These are phyloP conservation scores for Dendroctonus valens DNA, from an alignment of 1,140 invertebrate species.

Conservation along the genomic window DNA sequence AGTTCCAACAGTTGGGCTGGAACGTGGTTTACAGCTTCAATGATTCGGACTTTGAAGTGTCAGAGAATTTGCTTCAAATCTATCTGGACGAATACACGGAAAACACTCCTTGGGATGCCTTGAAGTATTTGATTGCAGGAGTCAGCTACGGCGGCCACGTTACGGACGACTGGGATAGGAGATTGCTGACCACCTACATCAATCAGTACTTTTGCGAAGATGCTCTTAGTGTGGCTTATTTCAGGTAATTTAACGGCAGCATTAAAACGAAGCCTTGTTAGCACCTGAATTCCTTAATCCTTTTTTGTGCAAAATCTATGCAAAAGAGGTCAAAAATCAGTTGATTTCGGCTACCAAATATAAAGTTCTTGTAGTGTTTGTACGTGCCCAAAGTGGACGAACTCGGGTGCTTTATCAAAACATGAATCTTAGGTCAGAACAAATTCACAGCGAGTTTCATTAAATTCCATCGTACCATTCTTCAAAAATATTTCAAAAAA, in stretches of 20 bases:
- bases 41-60: constrained; percentile 87
- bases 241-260: constrained; percentile 55
- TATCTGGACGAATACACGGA: constrained; percentile 82
- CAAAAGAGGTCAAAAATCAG: too few relatives aligned
- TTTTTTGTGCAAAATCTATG: neutral
- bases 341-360: too few relatives aligned
- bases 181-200: constrained; percentile 77
- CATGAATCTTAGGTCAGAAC: too few relatives aligned
- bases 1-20: constrained; percentile 89
- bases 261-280: neutral
- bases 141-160: constrained; percentile 95
- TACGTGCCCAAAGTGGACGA: too few relatives aligned
- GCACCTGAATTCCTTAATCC: too few relatives aligned
- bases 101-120: constrained; percentile 80
- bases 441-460: too few relatives aligned
- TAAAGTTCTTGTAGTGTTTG: too few relatives aligned
- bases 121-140: constrained; percentile 88
- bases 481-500: too few relatives aligned
- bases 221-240: constrained; percentile 62
- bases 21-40: constrained; percentile 87
- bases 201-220: constrained; percentile 77
- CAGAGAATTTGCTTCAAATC: constrained; percentile 74
- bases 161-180: constrained; percentile 90
- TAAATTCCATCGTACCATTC: too few relatives aligned
- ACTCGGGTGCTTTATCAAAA: too few relatives aligned